Percentiles rank a stretch among this genome's conserved stretches.
Evolutionary conservation across 2,113 vertebrate genomes (phyloP).

Genomic region (Gallinago undulata): DNA sequence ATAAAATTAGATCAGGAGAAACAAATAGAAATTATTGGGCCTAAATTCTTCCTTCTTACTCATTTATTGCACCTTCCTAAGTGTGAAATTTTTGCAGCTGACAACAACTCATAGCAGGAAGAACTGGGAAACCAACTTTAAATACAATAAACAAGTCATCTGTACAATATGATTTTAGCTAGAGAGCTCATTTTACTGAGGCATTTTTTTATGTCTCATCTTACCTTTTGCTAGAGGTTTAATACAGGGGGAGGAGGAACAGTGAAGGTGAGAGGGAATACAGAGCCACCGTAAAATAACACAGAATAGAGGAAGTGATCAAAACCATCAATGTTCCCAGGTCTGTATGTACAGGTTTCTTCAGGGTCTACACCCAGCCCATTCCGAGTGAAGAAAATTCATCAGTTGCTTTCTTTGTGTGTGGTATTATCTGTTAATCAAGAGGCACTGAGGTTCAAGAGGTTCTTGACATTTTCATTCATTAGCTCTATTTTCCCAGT

Average conservation of each 20-base stretch:
- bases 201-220: not conserved
- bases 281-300: not conserved
- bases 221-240: not conserved
- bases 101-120: not conserved
- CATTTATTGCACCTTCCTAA: not conserved
- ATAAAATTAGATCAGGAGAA: not conserved
- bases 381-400: not conserved
- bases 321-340: not conserved
- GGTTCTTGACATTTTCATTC: not conserved
- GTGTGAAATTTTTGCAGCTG: not conserved
- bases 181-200: not conserved
- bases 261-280: not conserved
- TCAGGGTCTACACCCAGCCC: not conserved
- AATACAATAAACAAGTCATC: not conserved
- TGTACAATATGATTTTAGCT: not conserved
- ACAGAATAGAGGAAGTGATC: not conserved
- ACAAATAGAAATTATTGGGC: not conserved
- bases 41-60: not conserved
- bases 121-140: not conserved
- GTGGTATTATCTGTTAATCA: not conserved
- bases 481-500: not conserved
- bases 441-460: not conserved
- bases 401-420: not conserved
- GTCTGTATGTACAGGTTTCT: accelerated
- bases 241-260: not conserved